Base-by-base conservation (phyloP, 2,888 invertebrate species). In the Cremastinae sp. region DNA sequence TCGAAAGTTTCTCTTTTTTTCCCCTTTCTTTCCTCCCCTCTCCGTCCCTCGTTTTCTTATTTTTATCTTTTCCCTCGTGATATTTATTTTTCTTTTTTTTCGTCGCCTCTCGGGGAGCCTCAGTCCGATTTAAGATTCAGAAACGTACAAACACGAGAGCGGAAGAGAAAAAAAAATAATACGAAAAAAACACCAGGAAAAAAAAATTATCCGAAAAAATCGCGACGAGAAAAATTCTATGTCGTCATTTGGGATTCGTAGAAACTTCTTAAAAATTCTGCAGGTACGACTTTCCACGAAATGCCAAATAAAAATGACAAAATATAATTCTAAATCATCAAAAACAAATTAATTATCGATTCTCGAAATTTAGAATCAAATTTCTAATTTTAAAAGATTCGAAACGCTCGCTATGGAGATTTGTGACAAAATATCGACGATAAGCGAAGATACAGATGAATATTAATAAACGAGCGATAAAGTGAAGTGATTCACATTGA, bases 241-340 rank as follows among this genome's bases (percentile, higher is more conserved):
- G 61, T 10, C 53, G 47, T 28, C 35, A 12, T 72, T 43, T 55
- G 56, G 49, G 35, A 49, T 64, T 58, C 64, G 56, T 58, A 16
- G 49, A 72, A 72, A 49, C 16, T 56, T 49, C 14, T 35, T 22
- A n/a, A 14, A 4, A 18, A 39, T 9, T 28, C 51, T 14, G 35
- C 61, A 72, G 71, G 71, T 72, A 72, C 37, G 39, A 18, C 39
- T 5, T 7, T 28, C 14, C 28, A 8, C 4, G n/a, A 14, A 58
- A 58, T 18, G 39, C 16, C n/a, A 39, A 2, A 12, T 7, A 39
- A 8, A 12, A 55, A 16, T 10, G n/a, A 9, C n/a, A 51, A 55
- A 55, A 14, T 1, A 7, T 7, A 53, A 3, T 55, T 5, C 9
- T 28, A 53, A 35, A 12, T 14, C 9, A 16, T 8, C 28, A 55